Conservation (phyloP, 2,113 vertebrate genomes). For the Grantiella picta region DNA sequence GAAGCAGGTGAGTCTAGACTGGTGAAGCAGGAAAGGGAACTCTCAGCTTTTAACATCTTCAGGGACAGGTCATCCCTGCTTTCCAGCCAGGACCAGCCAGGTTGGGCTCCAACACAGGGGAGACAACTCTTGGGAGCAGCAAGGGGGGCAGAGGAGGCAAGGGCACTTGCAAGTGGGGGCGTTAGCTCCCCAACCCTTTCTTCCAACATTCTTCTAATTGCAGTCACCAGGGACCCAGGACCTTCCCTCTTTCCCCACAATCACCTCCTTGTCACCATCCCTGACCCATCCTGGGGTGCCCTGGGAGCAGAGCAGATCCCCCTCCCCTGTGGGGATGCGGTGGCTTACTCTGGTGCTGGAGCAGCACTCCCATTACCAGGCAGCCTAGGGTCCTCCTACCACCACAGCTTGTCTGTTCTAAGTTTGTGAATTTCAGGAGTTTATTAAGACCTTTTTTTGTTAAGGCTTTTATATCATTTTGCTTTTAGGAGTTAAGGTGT, state of each 20-base stretch:
- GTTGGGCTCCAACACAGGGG: background rate
- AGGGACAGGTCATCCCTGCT: background rate
- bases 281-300: rapidly evolving
- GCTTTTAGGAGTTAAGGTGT: background rate
- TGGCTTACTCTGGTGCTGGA: background rate
- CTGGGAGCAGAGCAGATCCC: background rate
- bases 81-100: background rate
- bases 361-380: no score
- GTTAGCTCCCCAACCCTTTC: rapidly evolving
- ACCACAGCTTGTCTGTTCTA: background rate
- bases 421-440: background rate
- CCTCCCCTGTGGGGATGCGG: rapidly evolving
- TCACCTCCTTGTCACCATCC: rapidly evolving
- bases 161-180: background rate
- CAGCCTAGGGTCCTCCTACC: background rate
- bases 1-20: background rate
- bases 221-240: background rate
- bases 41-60: background rate
- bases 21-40: background rate
- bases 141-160: rapidly evolving
- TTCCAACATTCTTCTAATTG: background rate
- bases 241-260: background rate
- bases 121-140: background rate
- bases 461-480: background rate
- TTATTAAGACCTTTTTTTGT: background rate